These are phyloP conservation scores for Nemopilema nomurai DNA, from an alignment of 30 jellyfish, hydroid and myxozoan genomes.

Conservation along the genomic window DNA sequence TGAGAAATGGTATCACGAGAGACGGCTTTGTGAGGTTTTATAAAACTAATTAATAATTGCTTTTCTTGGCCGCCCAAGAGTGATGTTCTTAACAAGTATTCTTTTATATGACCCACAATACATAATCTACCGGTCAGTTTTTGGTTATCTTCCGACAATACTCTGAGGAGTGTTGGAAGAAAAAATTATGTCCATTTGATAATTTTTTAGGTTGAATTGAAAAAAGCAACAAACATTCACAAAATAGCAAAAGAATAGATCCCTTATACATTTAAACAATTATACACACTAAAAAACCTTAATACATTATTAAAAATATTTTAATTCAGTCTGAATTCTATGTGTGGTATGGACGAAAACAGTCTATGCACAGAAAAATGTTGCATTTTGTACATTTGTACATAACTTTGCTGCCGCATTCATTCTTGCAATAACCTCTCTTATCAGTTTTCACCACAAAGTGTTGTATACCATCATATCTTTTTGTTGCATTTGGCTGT, in stretches of 20 bases:
- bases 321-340: too few relatives aligned
- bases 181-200: too few relatives aligned
- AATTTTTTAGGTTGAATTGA: too few relatives aligned
- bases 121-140: conserved; percentile 44
- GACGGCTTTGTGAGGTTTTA: conserved; percentile 27
- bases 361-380: conserved; percentile 13
- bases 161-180: too few relatives aligned
- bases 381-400: conserved; percentile 8
- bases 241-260: too few relatives aligned
- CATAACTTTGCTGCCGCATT: neutral
- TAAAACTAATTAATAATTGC: conserved; percentile 31
- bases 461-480: conserved; percentile 10
- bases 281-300: too few relatives aligned
- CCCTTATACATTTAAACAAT: too few relatives aligned
- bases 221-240: too few relatives aligned
- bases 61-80: neutral
- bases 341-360: neutral
- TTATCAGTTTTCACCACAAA: neutral
- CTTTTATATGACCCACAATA: conserved; percentile 36
- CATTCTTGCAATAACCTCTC: neutral
- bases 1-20: conserved; percentile 30
- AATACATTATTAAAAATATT: too few relatives aligned
- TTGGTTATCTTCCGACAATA: too few relatives aligned
- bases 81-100: conserved; percentile 9
- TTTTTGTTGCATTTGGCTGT: conserved; percentile 1